Percentiles rank a stretch among this genome's conserved stretches.
phyloP scores from a whole-genome alignment of 2,888 invertebrate species.

The Lucinisca nassula region DNA sequence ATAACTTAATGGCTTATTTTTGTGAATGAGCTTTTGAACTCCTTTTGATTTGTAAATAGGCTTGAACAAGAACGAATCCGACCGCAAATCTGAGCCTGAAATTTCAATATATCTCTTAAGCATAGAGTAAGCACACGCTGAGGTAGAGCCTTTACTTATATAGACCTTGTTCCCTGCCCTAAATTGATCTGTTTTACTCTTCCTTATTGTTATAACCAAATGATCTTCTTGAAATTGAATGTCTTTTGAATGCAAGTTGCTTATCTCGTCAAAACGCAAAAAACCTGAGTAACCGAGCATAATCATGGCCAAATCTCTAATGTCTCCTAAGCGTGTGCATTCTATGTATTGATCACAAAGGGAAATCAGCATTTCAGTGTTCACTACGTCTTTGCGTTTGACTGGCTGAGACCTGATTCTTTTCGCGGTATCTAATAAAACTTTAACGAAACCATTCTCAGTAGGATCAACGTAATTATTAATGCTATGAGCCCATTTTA shows the following conservation, averaged over 20 bases:
- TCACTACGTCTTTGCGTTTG: slow-evolving; percentile 1
- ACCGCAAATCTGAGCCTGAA: too few relatives aligned
- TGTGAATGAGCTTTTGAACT: too few relatives aligned
- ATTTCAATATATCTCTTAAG: too few relatives aligned
- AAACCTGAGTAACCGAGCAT: slow-evolving; percentile 39
- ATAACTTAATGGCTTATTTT: too few relatives aligned
- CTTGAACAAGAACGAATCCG: too few relatives aligned
- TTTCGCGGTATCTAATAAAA: background rate
- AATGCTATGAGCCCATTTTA: slow-evolving; percentile 4
- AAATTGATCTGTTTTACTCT: slow-evolving; percentile 42
- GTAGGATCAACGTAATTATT: background rate
- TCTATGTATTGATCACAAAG: slow-evolving; percentile 2
- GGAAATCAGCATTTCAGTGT: background rate
- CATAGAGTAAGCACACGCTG: slow-evolving; percentile 23
- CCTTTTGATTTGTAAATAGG: too few relatives aligned
- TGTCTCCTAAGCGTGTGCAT: background rate
- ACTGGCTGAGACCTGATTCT: background rate
- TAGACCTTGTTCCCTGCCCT: slow-evolving; percentile 19
- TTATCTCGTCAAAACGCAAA: slow-evolving; percentile 32
- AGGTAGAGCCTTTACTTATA: slow-evolving; percentile 30
- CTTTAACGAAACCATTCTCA: background rate
- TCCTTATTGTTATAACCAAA: slow-evolving; percentile 12
- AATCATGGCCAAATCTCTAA: slow-evolving; percentile 40
- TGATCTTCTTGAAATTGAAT: slow-evolving; percentile 11
- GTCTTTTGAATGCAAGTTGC: slow-evolving; percentile 2